phyloP scores from a whole-genome alignment of 35 echinoderm and acorn worm genomes.

The Eucidaris tribuloides region DNA sequence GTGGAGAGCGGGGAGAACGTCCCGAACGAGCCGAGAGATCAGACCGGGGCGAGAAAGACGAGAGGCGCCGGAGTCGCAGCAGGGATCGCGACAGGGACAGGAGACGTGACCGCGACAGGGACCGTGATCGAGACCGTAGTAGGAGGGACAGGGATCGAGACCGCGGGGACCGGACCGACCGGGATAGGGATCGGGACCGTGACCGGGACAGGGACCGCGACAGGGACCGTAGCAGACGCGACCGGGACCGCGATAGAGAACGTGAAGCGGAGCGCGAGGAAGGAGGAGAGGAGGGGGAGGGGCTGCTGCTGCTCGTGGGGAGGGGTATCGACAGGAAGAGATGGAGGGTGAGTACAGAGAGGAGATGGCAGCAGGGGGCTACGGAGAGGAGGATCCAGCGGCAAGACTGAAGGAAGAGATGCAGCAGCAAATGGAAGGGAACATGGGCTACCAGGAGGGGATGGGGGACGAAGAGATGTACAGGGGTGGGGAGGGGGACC shows the following conservation, averaged over 20 bases:
- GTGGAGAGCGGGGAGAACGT: background rate
- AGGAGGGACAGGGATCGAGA: constrained; percentile 4
- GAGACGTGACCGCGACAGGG: background rate
- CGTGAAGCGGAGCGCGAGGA: background rate
- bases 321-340: background rate
- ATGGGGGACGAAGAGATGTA: background rate
- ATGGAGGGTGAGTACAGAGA: background rate
- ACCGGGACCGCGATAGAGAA: background rate
- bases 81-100: background rate
- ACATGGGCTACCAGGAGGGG: no score
- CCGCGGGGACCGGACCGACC: no score
- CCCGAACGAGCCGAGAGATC: background rate
- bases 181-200: background rate
- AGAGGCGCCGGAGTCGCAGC: background rate
- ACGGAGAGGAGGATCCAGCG: background rate
- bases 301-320: background rate
- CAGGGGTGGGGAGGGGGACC: background rate
- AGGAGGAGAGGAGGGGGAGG: background rate
- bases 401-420: background rate
- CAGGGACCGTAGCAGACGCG: background rate
- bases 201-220: constrained; percentile 4
- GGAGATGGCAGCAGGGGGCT: background rate
- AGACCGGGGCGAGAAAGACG: no score
- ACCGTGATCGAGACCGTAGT: background rate
- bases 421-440: background rate